Conservation (phyloP, 2,888 invertebrate species). For the Eremobia ochroleuca region DNA sequence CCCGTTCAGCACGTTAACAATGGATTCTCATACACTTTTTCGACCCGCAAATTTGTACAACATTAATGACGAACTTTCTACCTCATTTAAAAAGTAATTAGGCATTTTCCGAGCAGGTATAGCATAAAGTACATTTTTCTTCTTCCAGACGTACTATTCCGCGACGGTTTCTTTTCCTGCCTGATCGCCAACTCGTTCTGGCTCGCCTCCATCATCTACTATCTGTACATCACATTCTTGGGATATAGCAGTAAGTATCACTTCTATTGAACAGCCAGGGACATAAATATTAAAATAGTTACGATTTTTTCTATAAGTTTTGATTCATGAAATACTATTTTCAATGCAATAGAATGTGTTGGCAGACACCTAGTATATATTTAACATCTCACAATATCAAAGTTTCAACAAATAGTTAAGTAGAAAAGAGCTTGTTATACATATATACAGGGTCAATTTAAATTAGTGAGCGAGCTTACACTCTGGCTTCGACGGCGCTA, state of each 20-base stretch:
- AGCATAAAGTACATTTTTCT: not conserved
- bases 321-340: not conserved
- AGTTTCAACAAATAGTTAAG: not conserved
- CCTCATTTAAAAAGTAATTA: too few species aligned
- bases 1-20: too few species aligned
- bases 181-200: slow-evolving; percentile 98
- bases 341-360: not conserved
- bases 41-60: too few species aligned
- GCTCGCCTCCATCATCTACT: slow-evolving; percentile 97
- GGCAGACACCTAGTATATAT: not conserved
- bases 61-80: too few species aligned
- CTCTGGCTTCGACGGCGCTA: too few species aligned
- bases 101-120: too few species aligned
- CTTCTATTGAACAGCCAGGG: slow-evolving; percentile 6
- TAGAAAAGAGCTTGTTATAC: not conserved
- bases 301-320: not conserved
- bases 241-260: slow-evolving; percentile 97
- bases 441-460: too few species aligned
- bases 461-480: too few species aligned
- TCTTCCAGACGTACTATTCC: slow-evolving; percentile 94
- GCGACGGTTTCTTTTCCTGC: slow-evolving; percentile 94
- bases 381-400: not conserved
- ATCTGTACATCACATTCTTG: slow-evolving; percentile 98
- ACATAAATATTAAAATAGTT: slow-evolving; percentile 16
- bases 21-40: too few species aligned